phyloP scores from a whole-genome alignment of 2,113 vertebrate genomes.

The Tringa solitaria region DNA sequence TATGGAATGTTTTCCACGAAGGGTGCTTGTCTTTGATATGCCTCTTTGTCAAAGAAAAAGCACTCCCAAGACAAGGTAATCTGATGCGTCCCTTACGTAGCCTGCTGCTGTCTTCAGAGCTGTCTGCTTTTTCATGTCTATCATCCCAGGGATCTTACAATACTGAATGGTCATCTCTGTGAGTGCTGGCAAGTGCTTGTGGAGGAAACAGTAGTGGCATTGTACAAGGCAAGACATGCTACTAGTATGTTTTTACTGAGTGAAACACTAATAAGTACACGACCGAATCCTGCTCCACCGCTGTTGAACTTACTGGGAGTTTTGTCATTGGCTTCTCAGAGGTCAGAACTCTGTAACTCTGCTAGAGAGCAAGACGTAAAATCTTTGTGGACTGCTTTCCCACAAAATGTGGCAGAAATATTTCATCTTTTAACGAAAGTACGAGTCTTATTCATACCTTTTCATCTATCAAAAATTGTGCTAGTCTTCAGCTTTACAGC shows the following conservation, averaged over 20 bases:
- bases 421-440: background rate
- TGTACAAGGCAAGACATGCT: background rate
- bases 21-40: background rate
- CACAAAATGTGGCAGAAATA: background rate
- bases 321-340: background rate
- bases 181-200: background rate
- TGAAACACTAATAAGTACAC: background rate
- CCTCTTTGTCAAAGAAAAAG: background rate
- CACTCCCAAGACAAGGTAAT: background rate
- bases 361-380: background rate
- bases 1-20: background rate
- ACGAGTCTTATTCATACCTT: background rate
- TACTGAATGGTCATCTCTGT: background rate
- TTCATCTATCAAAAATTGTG: background rate
- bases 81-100: background rate
- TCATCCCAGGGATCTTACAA: background rate
- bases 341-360: background rate
- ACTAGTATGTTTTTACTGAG: background rate
- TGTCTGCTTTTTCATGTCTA: background rate
- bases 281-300: background rate
- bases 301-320: background rate
- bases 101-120: background rate
- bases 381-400: background rate
- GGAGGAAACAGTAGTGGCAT: background rate
- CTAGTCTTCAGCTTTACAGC: background rate